phyloP scores from a whole-genome alignment of 2,888 invertebrate species.

The Heteromyza rotundicornis region DNA sequence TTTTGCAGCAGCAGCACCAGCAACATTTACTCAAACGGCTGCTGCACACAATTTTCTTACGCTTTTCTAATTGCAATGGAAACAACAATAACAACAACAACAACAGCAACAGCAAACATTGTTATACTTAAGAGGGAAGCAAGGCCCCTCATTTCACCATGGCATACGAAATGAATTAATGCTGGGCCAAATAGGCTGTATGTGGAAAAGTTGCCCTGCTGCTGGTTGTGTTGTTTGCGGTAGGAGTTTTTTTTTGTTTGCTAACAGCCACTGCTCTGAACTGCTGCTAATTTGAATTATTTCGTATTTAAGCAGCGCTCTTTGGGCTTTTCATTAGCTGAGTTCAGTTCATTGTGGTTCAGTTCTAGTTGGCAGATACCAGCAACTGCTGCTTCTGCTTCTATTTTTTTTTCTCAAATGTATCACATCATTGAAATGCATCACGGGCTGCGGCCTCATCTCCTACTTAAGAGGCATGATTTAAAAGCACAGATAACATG shows the following conservation, averaged over 20 bases:
- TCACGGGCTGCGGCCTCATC: no score
- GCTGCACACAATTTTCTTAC: constrained; percentile 45
- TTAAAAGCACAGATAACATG: no score
- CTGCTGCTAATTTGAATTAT: constrained; percentile 42
- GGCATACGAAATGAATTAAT: constrained; percentile 55
- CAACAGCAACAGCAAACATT: neutral
- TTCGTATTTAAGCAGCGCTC: constrained; percentile 23
- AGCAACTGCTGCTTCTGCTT: no score
- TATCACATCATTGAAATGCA: no score
- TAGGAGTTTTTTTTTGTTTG: constrained; percentile 24
- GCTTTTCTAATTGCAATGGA: constrained; percentile 48
- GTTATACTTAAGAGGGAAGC: neutral
- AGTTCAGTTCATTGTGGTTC: constrained; percentile 27
- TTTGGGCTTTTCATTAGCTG: constrained; percentile 46
- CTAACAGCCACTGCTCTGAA: constrained; percentile 24
- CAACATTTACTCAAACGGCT: neutral
- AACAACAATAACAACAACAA: no score
- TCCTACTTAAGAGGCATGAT: no score
- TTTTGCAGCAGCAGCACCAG: neutral
- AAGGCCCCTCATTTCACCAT: constrained; percentile 34
- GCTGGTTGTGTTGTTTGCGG: constrained; percentile 27
- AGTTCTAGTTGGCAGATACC: no score
- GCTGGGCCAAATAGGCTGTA: constrained; percentile 40
- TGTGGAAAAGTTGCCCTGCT: constrained; percentile 1
- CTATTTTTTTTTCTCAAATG: no score